These are phyloP conservation scores for Gorsachius magnificus DNA, from an alignment of 2,797 vertebrate species.

Conservation along the genomic window DNA sequence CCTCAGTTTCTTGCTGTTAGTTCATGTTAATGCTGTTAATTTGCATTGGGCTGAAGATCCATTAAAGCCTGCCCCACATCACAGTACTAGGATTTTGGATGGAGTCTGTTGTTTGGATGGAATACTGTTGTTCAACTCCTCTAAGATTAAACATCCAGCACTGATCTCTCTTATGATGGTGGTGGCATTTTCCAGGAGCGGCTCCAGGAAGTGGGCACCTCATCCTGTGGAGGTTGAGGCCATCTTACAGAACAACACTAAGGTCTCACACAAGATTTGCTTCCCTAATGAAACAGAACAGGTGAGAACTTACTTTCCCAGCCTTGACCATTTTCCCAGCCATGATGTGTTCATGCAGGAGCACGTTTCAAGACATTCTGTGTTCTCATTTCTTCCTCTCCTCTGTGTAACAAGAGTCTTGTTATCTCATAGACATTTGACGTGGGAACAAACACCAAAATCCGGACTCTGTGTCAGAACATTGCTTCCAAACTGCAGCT, in stretches of 20 bases:
- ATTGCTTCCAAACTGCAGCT: conserved; percentile 81
- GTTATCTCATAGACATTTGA: conserved; percentile 81
- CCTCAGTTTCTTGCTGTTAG: not conserved
- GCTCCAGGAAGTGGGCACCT: conserved; percentile 92
- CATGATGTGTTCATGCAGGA: not conserved
- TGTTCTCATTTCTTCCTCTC: not conserved
- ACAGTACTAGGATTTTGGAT: not conserved
- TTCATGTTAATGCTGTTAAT: not conserved
- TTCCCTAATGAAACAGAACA: conserved; percentile 89
- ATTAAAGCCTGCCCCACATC: fast-evolving
- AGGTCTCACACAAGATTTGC: conserved; percentile 88
- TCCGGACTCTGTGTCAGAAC: conserved; percentile 82
- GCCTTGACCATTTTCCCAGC: not conserved
- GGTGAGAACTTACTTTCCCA: conserved; percentile 73
- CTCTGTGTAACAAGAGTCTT: not conserved
- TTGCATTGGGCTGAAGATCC: not conserved
- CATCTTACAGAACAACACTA: conserved; percentile 86
- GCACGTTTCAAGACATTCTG: not conserved
- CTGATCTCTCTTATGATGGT: not conserved
- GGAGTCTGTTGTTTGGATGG: not conserved
- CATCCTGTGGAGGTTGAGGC: conserved; percentile 91
- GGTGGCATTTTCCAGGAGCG: conserved; percentile 77
- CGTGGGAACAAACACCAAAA: conserved; percentile 84
- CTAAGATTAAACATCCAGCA: not conserved
- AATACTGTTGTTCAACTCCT: not conserved